phyloP scores from a whole-genome alignment of 1,140 invertebrate species.

The Palaemon carinicauda region DNA sequence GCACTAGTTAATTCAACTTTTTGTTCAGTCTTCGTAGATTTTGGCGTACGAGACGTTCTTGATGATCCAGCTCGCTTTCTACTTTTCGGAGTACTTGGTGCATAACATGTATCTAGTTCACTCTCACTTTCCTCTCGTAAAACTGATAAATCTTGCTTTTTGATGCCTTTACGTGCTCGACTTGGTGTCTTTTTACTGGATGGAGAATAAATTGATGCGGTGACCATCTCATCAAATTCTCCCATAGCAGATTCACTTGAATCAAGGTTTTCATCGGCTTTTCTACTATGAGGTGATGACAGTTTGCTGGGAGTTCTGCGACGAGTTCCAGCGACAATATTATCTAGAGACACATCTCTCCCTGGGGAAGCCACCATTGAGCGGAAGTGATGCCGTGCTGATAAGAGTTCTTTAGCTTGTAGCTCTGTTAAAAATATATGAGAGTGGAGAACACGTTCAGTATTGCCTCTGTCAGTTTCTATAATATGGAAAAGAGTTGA shows the following conservation, averaged over 20 bases:
- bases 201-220: background rate
- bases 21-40: background rate
- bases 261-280: conserved; percentile 53
- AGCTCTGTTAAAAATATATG: conserved; percentile 41
- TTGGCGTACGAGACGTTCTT: conserved; percentile 14
- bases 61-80: conserved; percentile 7
- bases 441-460: conserved; percentile 49
- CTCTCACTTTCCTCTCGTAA: conserved; percentile 25
- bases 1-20: background rate
- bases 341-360: conserved; percentile 54
- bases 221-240: background rate
- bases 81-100: background rate
- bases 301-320: conserved; percentile 24
- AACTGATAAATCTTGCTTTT: background rate
- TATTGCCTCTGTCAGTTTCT: conserved; percentile 37
- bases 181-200: background rate
- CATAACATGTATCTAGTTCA: conserved; percentile 1
- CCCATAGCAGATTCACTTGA: conserved; percentile 31
- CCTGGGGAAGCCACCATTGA: conserved; percentile 54
- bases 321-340: conserved; percentile 51
- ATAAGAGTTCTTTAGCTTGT: conserved; percentile 42
- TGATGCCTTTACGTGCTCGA: background rate
- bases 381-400: conserved; percentile 46
- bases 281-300: conserved; percentile 37
- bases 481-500: conserved; percentile 50